These are phyloP conservation scores for Pocillopora damicornis DNA, from an alignment of 64 coral and sea anemone species.

Conservation along the genomic window DNA sequence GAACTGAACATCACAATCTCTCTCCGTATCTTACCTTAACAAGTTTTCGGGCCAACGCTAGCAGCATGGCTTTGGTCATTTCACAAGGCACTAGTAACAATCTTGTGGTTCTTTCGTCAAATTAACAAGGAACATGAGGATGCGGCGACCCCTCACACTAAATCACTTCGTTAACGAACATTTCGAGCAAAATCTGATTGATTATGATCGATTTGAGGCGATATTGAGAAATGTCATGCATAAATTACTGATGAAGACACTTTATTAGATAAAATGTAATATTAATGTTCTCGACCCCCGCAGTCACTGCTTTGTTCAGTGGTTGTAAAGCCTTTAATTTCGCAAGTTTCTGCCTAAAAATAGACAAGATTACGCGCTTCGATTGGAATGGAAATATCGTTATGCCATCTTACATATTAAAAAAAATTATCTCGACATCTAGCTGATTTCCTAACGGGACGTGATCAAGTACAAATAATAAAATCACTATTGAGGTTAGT, in stretches of 20 bases:
- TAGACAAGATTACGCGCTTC: not conserved
- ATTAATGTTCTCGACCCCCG: conserved; percentile 21
- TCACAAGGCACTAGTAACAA: not conserved
- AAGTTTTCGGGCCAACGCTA: not conserved
- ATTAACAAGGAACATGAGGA: not conserved
- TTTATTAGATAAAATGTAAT: conserved; percentile 1
- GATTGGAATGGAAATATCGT: not conserved
- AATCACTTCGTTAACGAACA: not conserved
- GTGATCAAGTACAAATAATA: not conserved
- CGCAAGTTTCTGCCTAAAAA: not conserved
- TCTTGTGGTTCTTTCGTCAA: not conserved
- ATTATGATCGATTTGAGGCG: not conserved
- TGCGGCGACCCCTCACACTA: too few relatives aligned
- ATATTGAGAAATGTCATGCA: conserved; percentile 4
- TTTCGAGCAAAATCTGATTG: not conserved
- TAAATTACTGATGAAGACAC: not conserved
- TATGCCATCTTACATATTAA: not conserved
- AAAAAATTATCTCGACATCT: not conserved
- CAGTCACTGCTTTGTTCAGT: not conserved
- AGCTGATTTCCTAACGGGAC: not conserved
- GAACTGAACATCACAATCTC: not conserved
- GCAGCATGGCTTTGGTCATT: not conserved
- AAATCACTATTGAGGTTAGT: not conserved
- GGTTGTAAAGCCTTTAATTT: conserved; percentile 1
- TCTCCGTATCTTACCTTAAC: not conserved